A percentile compares a stretch with the other conserved stretches of the same genome.
Conservation (phyloP, 1,140 invertebrate genomes). For the Drosophila nikananu region DNA sequence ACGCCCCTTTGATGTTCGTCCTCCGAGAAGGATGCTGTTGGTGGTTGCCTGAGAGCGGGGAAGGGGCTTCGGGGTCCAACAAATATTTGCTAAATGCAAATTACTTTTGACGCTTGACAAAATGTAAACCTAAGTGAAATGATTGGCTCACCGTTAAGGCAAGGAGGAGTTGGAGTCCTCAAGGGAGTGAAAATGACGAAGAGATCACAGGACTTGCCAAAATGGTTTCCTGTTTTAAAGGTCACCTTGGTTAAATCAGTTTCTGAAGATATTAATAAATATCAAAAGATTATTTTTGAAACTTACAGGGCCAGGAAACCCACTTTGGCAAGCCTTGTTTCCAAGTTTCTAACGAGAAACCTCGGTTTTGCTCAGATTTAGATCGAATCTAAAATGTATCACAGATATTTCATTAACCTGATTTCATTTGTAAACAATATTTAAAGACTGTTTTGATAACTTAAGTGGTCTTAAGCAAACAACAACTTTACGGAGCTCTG, state of each 20-base stretch:
- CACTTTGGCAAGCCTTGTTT: background rate
- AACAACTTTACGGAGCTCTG: no score
- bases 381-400: background rate
- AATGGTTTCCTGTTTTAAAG: slow-evolving; percentile 13
- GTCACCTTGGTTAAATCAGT: background rate
- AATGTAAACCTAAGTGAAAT: slow-evolving; percentile 67
- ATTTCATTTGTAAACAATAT: no score
- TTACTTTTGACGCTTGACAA: slow-evolving; percentile 78
- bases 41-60: background rate
- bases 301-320: background rate
- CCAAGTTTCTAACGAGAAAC: background rate
- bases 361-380: no score
- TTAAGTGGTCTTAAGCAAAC: no score
- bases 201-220: slow-evolving; percentile 29
- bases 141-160: slow-evolving; percentile 55
- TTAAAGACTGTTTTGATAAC: no score
- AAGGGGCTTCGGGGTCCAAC: slow-evolving; percentile 10
- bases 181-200: background rate
- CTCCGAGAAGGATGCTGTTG: slow-evolving; percentile 6
- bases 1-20: slow-evolving; percentile 68
- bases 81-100: slow-evolving; percentile 82
- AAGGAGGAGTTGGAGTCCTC: background rate
- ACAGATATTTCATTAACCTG: background rate
- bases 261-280: background rate
- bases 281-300: background rate